Percentiles rank a stretch among this genome's conserved stretches.
Evolutionary conservation across 2,797 vertebrate species (phyloP).

Genomic region (Neoniphon sammara): DNA sequence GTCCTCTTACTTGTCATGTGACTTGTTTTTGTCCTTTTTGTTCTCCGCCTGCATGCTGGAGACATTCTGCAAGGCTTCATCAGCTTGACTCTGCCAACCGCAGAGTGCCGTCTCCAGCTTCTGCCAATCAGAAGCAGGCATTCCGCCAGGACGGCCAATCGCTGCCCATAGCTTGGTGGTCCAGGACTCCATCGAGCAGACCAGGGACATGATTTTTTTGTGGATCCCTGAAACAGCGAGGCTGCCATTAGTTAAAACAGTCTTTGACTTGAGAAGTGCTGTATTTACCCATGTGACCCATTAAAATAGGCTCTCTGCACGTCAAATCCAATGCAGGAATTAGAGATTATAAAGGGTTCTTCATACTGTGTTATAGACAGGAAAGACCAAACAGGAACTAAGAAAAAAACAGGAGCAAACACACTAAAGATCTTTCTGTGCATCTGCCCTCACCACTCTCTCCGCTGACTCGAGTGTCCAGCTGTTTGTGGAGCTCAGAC

Average conservation of each 20-base stretch:
- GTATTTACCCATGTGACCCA: no score
- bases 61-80: slow-evolving; percentile 63
- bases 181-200: slow-evolving; percentile 79
- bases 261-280: no score
- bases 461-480: slow-evolving; percentile 77
- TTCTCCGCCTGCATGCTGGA: slow-evolving; percentile 60
- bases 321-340: no score
- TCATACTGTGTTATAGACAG: no score
- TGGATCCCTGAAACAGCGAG: slow-evolving; percentile 76
- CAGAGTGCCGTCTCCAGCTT: slow-evolving; percentile 74
- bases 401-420: no score
- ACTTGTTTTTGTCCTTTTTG: slow-evolving; percentile 46
- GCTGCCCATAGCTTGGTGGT: slow-evolving; percentile 65
- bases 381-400: no score
- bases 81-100: slow-evolving; percentile 73
- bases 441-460: slow-evolving; percentile 81
- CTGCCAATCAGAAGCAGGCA: slow-evolving; percentile 70
- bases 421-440: neutral
- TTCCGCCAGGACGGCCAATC: slow-evolving; percentile 44
- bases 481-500: slow-evolving; percentile 76
- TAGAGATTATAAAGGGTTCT: no score
- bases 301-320: no score
- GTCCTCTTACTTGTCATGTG: slow-evolving; percentile 62
- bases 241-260: slow-evolving; percentile 1
- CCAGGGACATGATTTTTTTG: slow-evolving; percentile 75